Conservation (phyloP, 2,888 invertebrate genomes). For the Torymus texanus region DNA sequence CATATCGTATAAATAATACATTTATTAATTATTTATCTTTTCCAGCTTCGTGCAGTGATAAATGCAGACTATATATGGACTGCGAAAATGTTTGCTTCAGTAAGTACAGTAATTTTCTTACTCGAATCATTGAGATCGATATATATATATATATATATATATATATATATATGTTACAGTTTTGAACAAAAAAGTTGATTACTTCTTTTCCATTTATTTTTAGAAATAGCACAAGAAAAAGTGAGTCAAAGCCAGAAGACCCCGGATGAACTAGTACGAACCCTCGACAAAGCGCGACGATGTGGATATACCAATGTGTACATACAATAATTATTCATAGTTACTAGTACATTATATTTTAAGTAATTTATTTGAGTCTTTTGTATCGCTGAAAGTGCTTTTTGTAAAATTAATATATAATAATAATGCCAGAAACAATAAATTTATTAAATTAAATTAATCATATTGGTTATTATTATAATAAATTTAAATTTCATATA, state of each 20-base stretch:
- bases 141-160: no score
- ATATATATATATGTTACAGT: no score
- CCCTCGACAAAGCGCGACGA: not conserved
- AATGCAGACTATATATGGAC: not conserved
- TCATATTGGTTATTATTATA: no score
- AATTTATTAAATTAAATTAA: no score
- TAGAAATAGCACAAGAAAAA: constrained; percentile 6
- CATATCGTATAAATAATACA: no score
- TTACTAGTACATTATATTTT: no score
- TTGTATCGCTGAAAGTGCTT: no score
- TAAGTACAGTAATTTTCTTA: not conserved
- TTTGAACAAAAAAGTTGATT: not conserved
- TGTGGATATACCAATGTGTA: not conserved
- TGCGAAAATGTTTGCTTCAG: not conserved
- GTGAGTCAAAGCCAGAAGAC: not conserved
- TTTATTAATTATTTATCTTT: not conserved
- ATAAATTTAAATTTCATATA: no score
- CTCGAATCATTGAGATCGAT: not conserved
- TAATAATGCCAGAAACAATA: no score
- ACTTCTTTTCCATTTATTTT: not conserved
- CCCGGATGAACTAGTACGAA: not conserved
- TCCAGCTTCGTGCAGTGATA: not conserved
- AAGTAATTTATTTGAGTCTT: no score
- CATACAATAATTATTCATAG: not conserved
- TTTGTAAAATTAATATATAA: no score